Evolutionary conservation across 2,797 vertebrate genomes (phyloP).

Genomic region (Moxostoma hubbsi): DNA sequence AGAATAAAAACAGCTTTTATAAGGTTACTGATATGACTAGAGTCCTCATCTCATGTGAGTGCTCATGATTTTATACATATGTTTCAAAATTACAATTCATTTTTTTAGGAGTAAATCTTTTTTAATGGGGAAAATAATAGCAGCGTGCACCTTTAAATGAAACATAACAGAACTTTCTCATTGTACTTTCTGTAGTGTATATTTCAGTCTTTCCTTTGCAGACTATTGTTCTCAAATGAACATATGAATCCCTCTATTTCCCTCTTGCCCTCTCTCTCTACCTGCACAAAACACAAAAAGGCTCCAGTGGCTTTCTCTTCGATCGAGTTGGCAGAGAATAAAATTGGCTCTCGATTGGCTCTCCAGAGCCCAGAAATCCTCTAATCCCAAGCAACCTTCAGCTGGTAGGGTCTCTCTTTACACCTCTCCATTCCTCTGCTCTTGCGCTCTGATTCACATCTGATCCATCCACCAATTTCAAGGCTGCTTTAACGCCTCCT

Average conservation of each 20-base stretch:
- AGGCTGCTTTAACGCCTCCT: conserved; percentile 82
- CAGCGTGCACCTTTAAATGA: neutral
- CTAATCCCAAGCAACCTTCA: conserved; percentile 75
- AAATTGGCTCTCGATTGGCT: conserved; percentile 85
- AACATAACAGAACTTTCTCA: neutral
- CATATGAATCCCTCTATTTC: conserved; percentile 77
- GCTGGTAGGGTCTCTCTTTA: conserved; percentile 24
- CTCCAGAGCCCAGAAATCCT: conserved; percentile 71
- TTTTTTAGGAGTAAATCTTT: neutral
- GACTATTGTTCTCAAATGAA: conserved; percentile 68
- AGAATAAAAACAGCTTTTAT: too few species aligned
- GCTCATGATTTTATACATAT: neutral
- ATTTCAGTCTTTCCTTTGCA: neutral
- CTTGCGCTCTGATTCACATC: conserved; percentile 75
- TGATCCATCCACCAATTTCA: conserved; percentile 84
- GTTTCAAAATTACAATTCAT: neutral
- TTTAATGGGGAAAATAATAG: too few species aligned
- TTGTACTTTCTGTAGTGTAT: neutral
- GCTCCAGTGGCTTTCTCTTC: conserved; percentile 81
- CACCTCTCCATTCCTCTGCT: conserved; percentile 52
- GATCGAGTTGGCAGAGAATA: conserved; percentile 88
- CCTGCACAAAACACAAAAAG: conserved; percentile 76
- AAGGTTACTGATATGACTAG: too few species aligned
- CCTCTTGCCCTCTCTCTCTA: conserved; percentile 65
- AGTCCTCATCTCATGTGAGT: too few species aligned